Conservation (phyloP, 2,113 vertebrate species). For the Mus musculus region GRCm39 chr1:57229001-57229500, state of each 20-base stretch:
- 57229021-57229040: not conserved
- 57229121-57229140: not conserved
- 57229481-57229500: not conserved
- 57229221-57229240: not conserved
- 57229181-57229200: not conserved
- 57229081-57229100: not conserved
- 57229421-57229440: not conserved
- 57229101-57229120: not conserved
- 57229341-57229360: not conserved
- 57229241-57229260: not conserved
- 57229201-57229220: not conserved
- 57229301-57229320: rapidly evolving
- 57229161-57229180: not conserved
- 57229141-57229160: not conserved
- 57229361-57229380: not conserved
- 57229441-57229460: too few relatives aligned
- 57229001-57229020: slow-evolving; percentile 19
- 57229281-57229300: not conserved
- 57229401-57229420: not conserved
- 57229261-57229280: not conserved
- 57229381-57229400: not conserved
- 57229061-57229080: rapidly evolving
- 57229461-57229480: too few relatives aligned
- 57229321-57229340: not conserved
- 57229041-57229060: rapidly evolving